Conservation (phyloP, 2,113 vertebrate genomes). For the Alosa alosa region DNA sequence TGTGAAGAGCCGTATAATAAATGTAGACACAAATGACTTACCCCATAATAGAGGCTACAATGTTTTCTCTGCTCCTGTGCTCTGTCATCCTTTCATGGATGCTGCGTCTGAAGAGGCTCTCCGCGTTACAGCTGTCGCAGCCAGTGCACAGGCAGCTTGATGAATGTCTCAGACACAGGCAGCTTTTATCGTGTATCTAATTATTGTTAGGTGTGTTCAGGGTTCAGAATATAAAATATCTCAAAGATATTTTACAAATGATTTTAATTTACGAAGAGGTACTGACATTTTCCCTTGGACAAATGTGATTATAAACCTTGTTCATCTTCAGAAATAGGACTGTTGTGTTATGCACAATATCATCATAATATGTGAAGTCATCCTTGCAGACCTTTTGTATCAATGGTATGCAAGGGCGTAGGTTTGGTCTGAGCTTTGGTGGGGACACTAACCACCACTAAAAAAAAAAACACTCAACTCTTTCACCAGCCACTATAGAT, state of each 20-base stretch:
- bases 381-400: not conserved
- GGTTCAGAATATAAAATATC: not conserved
- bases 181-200: constrained; percentile 68
- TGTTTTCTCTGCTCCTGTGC: not conserved
- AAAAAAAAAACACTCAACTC: no score
- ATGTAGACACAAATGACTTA: not conserved
- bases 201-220: constrained; percentile 55
- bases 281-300: not conserved
- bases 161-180: constrained; percentile 58
- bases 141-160: constrained; percentile 64
- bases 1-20: no score
- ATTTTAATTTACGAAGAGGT: not conserved
- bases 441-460: no score
- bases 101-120: not conserved
- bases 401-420: not conserved
- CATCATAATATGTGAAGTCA: not conserved
- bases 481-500: no score
- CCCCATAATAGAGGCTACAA: not conserved
- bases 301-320: no score
- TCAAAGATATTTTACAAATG: not conserved
- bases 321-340: no score
- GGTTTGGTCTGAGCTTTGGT: no score
- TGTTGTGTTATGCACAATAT: not conserved
- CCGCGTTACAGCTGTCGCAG: not conserved
- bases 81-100: not conserved